A percentile compares a stretch with the other conserved stretches of the same genome.
Evolutionary conservation across 2,888 invertebrate species (phyloP).

Genomic region (Oligia latruncula): DNA sequence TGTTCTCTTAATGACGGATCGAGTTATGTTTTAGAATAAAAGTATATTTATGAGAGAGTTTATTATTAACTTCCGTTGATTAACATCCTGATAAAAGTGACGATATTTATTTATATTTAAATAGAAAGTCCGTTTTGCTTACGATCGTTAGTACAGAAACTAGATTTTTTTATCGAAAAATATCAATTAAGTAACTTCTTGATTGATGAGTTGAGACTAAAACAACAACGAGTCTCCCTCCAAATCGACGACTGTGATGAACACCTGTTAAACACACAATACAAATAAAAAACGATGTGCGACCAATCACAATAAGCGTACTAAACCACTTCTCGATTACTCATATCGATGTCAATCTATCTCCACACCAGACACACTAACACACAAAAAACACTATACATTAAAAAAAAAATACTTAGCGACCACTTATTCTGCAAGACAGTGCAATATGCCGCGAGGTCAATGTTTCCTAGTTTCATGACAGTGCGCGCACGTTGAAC

Average conservation of each 20-base stretch:
- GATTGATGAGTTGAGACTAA: not conserved
- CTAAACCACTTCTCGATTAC: conserved; percentile 42
- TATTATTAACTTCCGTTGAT: conserved; percentile 51
- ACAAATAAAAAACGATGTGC: conserved; percentile 2
- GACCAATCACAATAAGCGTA: conserved; percentile 31
- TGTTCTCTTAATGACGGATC: conserved; percentile 60
- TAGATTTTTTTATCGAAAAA: not conserved
- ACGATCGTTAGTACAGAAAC: conserved; percentile 8
- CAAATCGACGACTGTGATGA: not conserved
- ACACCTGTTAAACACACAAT: not conserved
- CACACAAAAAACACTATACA: conserved; percentile 41
- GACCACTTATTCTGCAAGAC: conserved; percentile 50
- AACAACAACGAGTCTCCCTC: not conserved
- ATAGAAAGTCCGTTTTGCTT: conserved; percentile 37
- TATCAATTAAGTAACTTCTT: not conserved
- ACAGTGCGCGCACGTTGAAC: conserved; percentile 76
- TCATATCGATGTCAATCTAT: conserved; percentile 54
- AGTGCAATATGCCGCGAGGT: conserved; percentile 55
- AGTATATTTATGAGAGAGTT: conserved; percentile 50
- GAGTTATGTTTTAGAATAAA: conserved; percentile 44
- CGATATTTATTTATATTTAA: conserved; percentile 43
- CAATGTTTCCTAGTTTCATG: conserved; percentile 67
- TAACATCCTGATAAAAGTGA: conserved; percentile 53
- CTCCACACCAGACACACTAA: conserved; percentile 48
- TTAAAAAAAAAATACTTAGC: conserved; percentile 31